Evolutionary conservation across 2,797 vertebrate species (phyloP), one percentile per base, ranked within the genome.

Genomic region (Tokudaia muenninki): DNA sequence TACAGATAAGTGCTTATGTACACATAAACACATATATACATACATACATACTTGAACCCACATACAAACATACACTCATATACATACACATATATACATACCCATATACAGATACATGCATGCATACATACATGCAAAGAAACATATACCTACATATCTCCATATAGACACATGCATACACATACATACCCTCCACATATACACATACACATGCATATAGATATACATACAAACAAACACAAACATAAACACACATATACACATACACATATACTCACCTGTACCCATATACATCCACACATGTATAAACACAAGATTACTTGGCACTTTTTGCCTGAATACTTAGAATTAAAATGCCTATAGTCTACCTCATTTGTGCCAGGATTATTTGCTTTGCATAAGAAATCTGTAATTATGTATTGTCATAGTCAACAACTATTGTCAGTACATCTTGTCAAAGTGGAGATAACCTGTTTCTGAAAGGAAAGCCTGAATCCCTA

Each of bases 381-480:
- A 94, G 19, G 21, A 26, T 61, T 87, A 70, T 94, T 63, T 19
- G 34, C 74, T 80, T 88, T 79, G 29, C 55, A 24, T 34, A 96
- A 93, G 93, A 84, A 84, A 84, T 75, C 93, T 81, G 72, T 92
- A 90, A 92, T 57, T 96, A 67, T 92, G 77, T 16, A 13, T 37
- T 82, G 67, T 88, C 95, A 61, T 29, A 87, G 75, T 86, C 78
- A 96, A 72, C 78, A 96, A 93, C 79, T 77, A 89, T 24, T 82
- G 92, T 97, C 74, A 93, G 87, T 86, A 55, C 0, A 1, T 96
- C 52, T 95, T 92, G 9, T 97, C 94, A 97, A 78, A 98, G 95
- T 77, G 97, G 94, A 95, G 93, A 14, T 29, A 78, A 47, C 78
- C 93, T 91, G 72, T 97, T 21, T 96, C 91, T 0, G 1, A 87